Conservation (phyloP, 2,797 vertebrate species). For the Anabacerthia variegaticeps region DNA sequence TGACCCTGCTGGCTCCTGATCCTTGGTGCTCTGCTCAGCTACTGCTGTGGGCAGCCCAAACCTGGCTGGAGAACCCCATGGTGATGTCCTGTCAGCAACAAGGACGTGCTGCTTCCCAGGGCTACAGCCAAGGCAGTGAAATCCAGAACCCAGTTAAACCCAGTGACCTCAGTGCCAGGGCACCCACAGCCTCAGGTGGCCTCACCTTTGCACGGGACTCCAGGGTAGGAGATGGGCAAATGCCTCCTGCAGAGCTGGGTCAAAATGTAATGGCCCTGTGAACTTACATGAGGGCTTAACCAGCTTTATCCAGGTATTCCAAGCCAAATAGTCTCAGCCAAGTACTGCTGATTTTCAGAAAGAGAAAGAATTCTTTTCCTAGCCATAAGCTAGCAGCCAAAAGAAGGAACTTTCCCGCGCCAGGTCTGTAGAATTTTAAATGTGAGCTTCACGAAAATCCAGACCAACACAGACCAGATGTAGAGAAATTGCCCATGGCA, state of each 20-base stretch:
- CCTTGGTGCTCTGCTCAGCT: background rate
- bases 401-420: background rate
- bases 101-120: background rate
- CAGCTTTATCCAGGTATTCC: background rate
- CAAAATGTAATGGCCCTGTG: background rate
- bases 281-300: background rate
- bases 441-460: background rate
- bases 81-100: background rate
- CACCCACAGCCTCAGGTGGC: background rate
- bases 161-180: accelerated
- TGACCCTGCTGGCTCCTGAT: background rate
- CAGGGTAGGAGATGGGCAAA: background rate
- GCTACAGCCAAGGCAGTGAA: background rate
- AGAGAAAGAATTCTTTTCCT: background rate
- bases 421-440: background rate
- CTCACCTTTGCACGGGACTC: background rate
- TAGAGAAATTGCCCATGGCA: background rate
- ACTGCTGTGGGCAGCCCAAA: background rate
- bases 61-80: accelerated
- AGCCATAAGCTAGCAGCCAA: background rate
- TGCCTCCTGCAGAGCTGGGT: background rate
- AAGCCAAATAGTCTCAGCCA: background rate
- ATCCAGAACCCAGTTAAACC: too few species aligned
- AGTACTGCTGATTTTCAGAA: background rate
- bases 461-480: background rate